Evolutionary conservation across 2,888 invertebrate genomes (phyloP).

Genomic region (Plebejus argus): DNA sequence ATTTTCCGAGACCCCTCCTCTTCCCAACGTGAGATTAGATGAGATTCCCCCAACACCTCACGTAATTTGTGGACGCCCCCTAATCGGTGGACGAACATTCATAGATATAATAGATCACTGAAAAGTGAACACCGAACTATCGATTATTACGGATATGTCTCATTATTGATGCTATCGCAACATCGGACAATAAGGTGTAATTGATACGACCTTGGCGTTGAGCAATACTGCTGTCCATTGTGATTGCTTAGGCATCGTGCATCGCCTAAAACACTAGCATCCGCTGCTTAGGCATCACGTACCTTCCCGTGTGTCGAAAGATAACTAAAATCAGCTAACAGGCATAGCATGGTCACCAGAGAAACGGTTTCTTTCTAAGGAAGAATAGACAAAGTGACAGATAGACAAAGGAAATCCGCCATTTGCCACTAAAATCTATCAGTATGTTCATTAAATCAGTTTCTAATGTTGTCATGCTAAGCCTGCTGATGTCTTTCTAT

Average conservation of each 20-base stretch:
- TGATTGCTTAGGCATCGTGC: background rate
- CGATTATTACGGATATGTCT: slow-evolving; percentile 20
- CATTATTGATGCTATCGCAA: slow-evolving; percentile 22
- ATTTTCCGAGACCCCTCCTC: too few relatives aligned
- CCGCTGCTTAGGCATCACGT: background rate
- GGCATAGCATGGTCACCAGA: background rate
- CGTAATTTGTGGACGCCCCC: background rate
- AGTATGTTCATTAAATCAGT: background rate
- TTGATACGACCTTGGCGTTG: slow-evolving; percentile 14
- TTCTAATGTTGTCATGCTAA: too few relatives aligned
- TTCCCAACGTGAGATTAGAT: too few relatives aligned
- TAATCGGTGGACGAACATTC: background rate
- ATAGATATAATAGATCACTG: background rate
- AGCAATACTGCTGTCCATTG: background rate
- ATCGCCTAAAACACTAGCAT: background rate
- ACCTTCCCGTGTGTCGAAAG: background rate
- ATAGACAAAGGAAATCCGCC: too few relatives aligned
- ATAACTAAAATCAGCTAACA: background rate
- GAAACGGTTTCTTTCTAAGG: too few relatives aligned
- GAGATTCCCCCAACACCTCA: too few relatives aligned
- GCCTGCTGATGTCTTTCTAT: too few relatives aligned
- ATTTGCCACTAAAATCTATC: too few relatives aligned
- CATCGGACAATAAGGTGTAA: slow-evolving; percentile 15
- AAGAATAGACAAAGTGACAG: too few relatives aligned
- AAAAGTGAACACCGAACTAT: background rate